These are phyloP conservation scores for Rhadinocentrus ornatus DNA, from an alignment of 2,797 vertebrate species.

Conservation along the genomic window DNA sequence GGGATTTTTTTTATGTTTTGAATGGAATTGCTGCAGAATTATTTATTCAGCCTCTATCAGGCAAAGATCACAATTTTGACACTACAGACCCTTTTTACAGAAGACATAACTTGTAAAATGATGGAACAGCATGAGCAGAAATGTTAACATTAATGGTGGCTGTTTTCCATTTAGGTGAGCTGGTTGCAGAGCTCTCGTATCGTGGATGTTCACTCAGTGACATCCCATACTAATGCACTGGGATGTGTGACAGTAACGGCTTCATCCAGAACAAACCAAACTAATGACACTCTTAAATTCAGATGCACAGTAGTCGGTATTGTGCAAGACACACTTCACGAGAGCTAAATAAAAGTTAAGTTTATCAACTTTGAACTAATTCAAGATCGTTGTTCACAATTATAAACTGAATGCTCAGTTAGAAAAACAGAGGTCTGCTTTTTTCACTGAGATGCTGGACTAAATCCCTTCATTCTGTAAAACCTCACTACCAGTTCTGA, in stretches of 20 bases:
- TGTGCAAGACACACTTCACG: not conserved
- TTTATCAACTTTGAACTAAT: not conserved
- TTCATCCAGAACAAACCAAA: not conserved
- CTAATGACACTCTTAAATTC: not conserved
- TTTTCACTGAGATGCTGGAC: not conserved
- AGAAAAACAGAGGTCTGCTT: not conserved
- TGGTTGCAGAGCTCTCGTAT: not conserved
- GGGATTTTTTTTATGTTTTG: not conserved
- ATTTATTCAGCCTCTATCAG: conserved; percentile 3
- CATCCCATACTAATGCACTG: not conserved
- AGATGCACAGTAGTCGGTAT: not conserved
- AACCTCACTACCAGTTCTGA: not conserved
- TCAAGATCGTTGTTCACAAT: not conserved
- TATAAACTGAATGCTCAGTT: not conserved
- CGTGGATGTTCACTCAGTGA: not conserved
- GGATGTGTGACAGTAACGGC: not conserved
- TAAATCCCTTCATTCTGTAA: not conserved
- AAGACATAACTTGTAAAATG: conserved; percentile 2
- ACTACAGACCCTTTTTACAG: not conserved
- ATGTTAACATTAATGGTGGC: not conserved
- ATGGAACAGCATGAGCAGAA: not conserved
- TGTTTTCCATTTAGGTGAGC: conserved; percentile 1
- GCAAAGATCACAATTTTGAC: not conserved
- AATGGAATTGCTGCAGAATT: conserved; percentile 19
- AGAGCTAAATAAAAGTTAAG: not conserved